Evolutionary conservation across 2,113 vertebrate species (phyloP), one percentile per base, ranked within the genome.

Genomic region (Seriola dumerili): DNA sequence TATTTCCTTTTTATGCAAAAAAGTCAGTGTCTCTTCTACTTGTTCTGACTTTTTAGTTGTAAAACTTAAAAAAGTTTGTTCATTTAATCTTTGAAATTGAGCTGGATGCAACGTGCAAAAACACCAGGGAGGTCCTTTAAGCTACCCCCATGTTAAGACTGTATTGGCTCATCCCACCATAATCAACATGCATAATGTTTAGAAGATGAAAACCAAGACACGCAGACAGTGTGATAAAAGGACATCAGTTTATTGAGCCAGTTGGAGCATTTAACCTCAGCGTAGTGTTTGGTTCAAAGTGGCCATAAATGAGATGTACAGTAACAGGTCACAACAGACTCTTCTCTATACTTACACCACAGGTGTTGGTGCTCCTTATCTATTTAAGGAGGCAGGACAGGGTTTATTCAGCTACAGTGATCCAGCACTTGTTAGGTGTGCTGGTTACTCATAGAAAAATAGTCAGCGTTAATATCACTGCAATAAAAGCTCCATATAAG

Each of bases 201-300:
- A 21, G 32, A 12, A 46, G 46, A 32, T 62, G 5, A 54, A 80
- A 83, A 36, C 55, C 38, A 38, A 76, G 11, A 57, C 4, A 8
- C 19, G 6, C 23, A 42, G 54, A 62, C 32, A 32, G 9, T 16
- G 2, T 63, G 19, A 73, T 74, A 23, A 67, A 59, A 85, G 76
- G 21, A 34, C 4, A 55, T 59, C 38, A 13, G 4, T 63, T 88
- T 87, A 87, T 87, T 87, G 36, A 79, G 57, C 66, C 55, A 70
- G 63, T 34, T 48, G 44, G 66, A 72, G 17, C 21, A 64, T 78
- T 67, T 66, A 23, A 63, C 74, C 58, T 81, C 70, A 76, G 61
- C 63, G 77, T 83, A 77, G 57, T 21, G 59, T 29, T 61, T 13
- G n/a, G 17, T 77, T 59, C 76, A 81, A 55, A 80, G 65, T 65